Evolutionary conservation across 2,888 invertebrate genomes (phyloP).

Genomic region (Zeuzera pyrina): DNA sequence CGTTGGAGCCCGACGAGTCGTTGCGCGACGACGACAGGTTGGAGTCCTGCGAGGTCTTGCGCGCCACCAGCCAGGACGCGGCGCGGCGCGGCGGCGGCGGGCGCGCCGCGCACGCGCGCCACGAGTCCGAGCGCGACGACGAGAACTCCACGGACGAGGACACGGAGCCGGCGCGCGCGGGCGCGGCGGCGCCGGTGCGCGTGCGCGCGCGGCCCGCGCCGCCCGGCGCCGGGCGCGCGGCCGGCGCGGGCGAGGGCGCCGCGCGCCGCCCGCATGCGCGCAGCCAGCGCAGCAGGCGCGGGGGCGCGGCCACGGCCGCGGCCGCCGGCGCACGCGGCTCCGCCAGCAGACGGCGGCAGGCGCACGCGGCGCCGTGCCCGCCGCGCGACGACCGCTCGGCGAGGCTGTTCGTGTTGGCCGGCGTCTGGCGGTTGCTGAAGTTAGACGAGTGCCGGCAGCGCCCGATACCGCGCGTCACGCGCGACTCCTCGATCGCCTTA

Average conservation of each 20-base stretch:
- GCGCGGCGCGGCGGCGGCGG: slow-evolving; percentile 87
- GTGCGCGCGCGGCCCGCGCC: slow-evolving; percentile 36
- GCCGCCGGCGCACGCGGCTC: slow-evolving; percentile 67
- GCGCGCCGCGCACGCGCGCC: slow-evolving; percentile 85
- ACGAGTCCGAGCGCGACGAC: slow-evolving; percentile 89
- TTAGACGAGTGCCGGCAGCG: slow-evolving; percentile 89
- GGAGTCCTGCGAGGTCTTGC: slow-evolving; percentile 94
- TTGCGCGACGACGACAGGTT: slow-evolving; percentile 92
- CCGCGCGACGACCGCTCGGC: slow-evolving; percentile 85
- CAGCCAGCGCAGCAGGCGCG: slow-evolving; percentile 57
- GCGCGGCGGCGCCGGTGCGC: slow-evolving; percentile 35
- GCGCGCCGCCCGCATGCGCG: slow-evolving; percentile 44
- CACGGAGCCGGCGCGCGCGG: slow-evolving; percentile 83
- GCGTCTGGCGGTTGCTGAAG: slow-evolving; percentile 90
- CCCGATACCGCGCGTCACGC: slow-evolving; percentile 90
- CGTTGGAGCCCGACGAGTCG: slow-evolving; percentile 91
- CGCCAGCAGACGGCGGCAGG: slow-evolving; percentile 69
- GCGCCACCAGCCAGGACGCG: slow-evolving; percentile 91
- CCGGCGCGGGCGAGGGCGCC: slow-evolving; percentile 45
- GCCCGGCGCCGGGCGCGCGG: slow-evolving; percentile 26
- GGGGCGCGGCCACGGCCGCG: too few species aligned
- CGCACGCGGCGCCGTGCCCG: slow-evolving; percentile 75
- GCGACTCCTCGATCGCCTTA: slow-evolving; percentile 95
- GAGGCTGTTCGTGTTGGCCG: slow-evolving; percentile 88
- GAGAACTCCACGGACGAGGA: slow-evolving; percentile 93